Evolutionary conservation across 2,888 invertebrate species (phyloP), one percentile per base, ranked within the genome.

Genomic region (Tetropium fuscum): DNA sequence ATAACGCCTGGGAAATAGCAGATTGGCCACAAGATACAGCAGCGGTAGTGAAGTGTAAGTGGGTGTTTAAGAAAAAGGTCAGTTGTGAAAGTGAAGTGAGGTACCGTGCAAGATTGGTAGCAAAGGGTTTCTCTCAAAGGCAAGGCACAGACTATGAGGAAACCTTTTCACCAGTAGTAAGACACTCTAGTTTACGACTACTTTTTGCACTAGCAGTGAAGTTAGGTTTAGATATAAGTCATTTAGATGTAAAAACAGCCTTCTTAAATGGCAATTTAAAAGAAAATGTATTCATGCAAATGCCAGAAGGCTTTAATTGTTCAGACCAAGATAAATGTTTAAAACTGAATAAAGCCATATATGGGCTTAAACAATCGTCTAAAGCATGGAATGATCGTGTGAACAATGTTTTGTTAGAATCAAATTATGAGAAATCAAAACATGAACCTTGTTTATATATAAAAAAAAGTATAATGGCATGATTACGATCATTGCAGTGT

Each of bases 1-100:
- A 67, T 25, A 51, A 64, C 18, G 64, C 64, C 8, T 68, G 68
- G 63, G 63, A 68, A 7, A 19, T 63, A 4, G 32, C 48, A 13
- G 36, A 49, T 49, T 22, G 3, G 13, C 25, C 25, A 2, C 10
- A 15, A 11, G 27, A 13, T 15, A 11, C 44, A 44, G 2, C 44
- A 22, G 66, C 51, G n/a, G 54, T 74, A 25, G 71, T 74, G 49
- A 13, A 69, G 34, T 68, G 69, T 27, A 74, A 73, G 43, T 75
- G 72, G 74, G 71, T 73, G 8, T 70, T 68, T 49, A 70, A 72
- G 44, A 62, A 10, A 18, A 74, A 74, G 53, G 10, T 19, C 25
- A 62, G 73, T 47, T 49, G 47, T 58, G 64, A 66, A 13, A 54
- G 55, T 40, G 44, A 65, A 30, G 54, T 68, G 15, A 30, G 61